Evolutionary conservation across 2,113 vertebrate genomes (phyloP), one percentile per base, ranked within the genome.

Genomic region (Promerops cafer): DNA sequence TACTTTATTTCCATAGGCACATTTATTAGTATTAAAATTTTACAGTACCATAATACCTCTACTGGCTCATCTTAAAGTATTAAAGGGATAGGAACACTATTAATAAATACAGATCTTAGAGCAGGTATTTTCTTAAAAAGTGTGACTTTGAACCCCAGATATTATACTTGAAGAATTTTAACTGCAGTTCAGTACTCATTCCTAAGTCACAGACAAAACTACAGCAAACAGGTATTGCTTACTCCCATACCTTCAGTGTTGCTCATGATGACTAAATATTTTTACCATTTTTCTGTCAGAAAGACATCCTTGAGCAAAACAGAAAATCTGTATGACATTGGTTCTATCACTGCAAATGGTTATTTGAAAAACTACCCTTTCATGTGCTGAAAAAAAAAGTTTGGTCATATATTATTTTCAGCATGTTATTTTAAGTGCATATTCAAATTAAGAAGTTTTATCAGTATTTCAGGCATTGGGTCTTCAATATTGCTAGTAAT

Each of bases 11-110:
- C 96, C 87, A 94, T 77, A 89, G 96, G 87, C 93, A 98, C 90
- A 89, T 97, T 98, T 98, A 97, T 97, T 97, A 96, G 89, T 87
- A 93, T 96, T 91, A 97, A 97, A 97, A 95, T 97, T 98, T 98
- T 98, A 98, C 93, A 96, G 60, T 97, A 96, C 94, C 93, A 91
- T 97, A 98, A 97, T 97, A 97, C 40, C 44, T 82, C 56, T 94
- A 97, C 94, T 92, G 87, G 83, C 80, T 97, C 75, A 80, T 94
- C 88, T 96, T 96, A 95, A 98, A 97, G 92, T 94, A 96, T 97
- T 97, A 97, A 97, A 76, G 56, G 92, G 92, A 95, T 96, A 97
- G 65, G 81, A 97, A 91, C 63, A 94, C 64, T 92, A 56, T 96
- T 97, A 97, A 97, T 97, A 97, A 91, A 96, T 96, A 78, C 87